Base-by-base conservation (phyloP, 2,113 vertebrate genomes). In the Albula glossodonta region DNA sequence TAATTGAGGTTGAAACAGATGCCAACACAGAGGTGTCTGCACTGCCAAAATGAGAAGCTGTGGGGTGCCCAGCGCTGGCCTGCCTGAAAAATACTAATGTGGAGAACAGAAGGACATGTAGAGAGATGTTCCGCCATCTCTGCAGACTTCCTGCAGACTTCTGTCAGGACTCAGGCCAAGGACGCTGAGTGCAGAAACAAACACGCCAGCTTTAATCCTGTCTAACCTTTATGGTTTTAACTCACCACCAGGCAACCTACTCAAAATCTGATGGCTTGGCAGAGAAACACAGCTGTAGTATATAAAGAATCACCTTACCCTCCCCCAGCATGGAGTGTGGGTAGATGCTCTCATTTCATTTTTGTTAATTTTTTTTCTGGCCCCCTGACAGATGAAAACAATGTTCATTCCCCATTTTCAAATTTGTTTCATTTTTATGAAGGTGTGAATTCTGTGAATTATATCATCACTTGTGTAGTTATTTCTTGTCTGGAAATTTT, bases 221-320 rank as follows among this genome's bases (percentile, higher is more conserved):
- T 90, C 86, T 93, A 92, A 95, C 94, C 93, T 95, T 95, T 94
- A 91, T 57, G 85, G 80, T 80, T 51, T 49, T 52, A 53, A 51
- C 87, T 87, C 86, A 88, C 78, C 88, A 83, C 86, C 53, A 90
- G 85, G 84, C 51, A 63, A 79, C n/a, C 83, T 66, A 25, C 80
- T 57, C n/a, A 17, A 51, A 81, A n/a, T 4, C 80, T 9, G 51
- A 52, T 0, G 49, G 22, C 51, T 51, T 81, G 50, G 51, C 51
- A 81, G 80, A 25, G 51, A 52, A 81, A 81, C 80, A 81, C 10
- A 49, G 22, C 63, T 17, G 63, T n/a, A 4, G 19, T 22, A 70
- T 31, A 74, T 74, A 74, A 7, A n/a, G 0, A 74, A 22, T 25
- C 22, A 31, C 66, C 22, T 12, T 9, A 50, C 57, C 41, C 41